Conservation (phyloP, 2,113 vertebrate genomes). For the Panurus biarmicus region DNA sequence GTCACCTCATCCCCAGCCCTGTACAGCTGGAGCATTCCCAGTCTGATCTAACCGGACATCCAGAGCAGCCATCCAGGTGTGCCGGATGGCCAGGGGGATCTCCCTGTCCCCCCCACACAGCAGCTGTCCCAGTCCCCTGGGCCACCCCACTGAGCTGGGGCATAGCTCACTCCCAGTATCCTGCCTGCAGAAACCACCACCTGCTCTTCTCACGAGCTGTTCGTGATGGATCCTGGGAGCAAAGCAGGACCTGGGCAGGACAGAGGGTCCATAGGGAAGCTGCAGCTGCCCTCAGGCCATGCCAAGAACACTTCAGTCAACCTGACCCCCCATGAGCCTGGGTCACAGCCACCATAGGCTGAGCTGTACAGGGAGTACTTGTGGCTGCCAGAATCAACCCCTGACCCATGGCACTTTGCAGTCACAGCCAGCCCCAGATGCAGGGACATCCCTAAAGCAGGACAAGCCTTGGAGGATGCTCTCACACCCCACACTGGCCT, state of each 20-base stretch:
- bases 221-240: accelerated
- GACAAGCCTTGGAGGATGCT: neutral
- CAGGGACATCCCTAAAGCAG: neutral
- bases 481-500: neutral
- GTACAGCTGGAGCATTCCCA: neutral
- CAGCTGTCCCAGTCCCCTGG: neutral
- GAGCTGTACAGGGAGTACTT: neutral
- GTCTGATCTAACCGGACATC: neutral
- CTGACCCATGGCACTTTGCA: neutral
- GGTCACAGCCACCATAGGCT: accelerated
- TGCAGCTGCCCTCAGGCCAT: neutral
- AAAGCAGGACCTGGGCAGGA: neutral
- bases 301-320: neutral
- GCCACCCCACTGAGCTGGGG: neutral
- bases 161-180: neutral
- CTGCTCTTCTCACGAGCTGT: neutral
- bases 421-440: accelerated
- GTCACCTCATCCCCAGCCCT: neutral
- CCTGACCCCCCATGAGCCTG: neutral
- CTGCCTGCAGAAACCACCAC: neutral
- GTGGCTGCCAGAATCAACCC: accelerated
- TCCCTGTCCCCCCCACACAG: neutral
- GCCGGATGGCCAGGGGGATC: neutral
- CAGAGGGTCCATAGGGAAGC: neutral
- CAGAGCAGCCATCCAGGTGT: neutral